These are phyloP conservation scores for Elephantulus edwardii DNA, from an alignment of 2,113 vertebrate species.

Conservation along the genomic window DNA sequence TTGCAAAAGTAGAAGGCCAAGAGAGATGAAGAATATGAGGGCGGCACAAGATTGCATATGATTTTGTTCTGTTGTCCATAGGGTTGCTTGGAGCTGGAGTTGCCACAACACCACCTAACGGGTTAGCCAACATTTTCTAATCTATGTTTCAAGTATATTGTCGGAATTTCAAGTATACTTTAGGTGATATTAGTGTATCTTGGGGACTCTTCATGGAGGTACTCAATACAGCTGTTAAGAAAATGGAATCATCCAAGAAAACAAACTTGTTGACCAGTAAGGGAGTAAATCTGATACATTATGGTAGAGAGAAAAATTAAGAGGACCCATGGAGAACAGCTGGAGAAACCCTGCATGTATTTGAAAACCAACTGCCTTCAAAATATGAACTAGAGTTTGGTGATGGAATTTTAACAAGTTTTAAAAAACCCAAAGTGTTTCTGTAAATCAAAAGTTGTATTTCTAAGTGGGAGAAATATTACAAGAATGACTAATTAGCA, in stretches of 20 bases:
- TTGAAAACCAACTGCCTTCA: conserved; percentile 20
- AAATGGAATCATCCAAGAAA: not conserved
- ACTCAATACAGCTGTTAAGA: not conserved
- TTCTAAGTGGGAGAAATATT: conserved; percentile 53
- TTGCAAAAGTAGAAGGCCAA: too few species aligned
- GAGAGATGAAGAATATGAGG: too few species aligned
- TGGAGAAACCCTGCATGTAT: not conserved
- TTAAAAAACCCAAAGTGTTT: conserved; percentile 39
- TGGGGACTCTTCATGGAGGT: not conserved
- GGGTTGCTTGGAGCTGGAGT: too few species aligned
- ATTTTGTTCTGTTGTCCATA: too few species aligned
- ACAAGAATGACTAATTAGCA: not conserved
- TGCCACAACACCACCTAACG: too few species aligned
- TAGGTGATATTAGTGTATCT: not conserved
- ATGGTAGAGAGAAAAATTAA: not conserved
- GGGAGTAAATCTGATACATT: not conserved
- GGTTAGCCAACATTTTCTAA: too few species aligned
- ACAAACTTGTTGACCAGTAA: not conserved
- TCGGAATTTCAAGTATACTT: not conserved
- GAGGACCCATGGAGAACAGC: conserved; percentile 12
- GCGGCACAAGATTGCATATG: too few species aligned
- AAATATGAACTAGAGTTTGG: conserved; percentile 52
- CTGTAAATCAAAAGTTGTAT: conserved; percentile 48
- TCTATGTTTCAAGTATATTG: not conserved
- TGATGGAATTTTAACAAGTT: conserved; percentile 1